Base-by-base conservation (phyloP, 2,888 invertebrate genomes). In the Zaprionus bogoriensis region DNA sequence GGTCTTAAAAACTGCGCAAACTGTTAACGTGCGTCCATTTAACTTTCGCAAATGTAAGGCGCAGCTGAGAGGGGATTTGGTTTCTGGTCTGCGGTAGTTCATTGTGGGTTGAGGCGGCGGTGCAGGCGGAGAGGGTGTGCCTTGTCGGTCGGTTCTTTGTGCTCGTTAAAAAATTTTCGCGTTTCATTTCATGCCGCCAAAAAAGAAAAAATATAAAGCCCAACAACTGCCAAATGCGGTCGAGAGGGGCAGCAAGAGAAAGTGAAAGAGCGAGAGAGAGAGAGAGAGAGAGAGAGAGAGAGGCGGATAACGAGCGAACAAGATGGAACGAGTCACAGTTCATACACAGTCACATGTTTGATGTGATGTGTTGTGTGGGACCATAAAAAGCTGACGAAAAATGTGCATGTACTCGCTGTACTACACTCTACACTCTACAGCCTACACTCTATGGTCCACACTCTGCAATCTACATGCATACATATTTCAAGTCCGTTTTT, bases 131-230 rank as follows among this genome's bases (percentile, higher is more conserved):
- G n/a, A 41, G 20, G 47, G 46, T 47, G 57, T 48, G 54, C 45
- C 39, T 59, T 59, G 77, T 51, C 67, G 64, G 74, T 62, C 67
- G 66, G 67, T 66, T 65, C 84, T 80, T 80, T 80, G 84, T 84
- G 80, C 80, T 80, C 65, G 80, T 80, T 80, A 84, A 84, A 78
- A 80, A 83, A 84, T 84, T 54, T 79, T 80, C 84, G 77, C 77
- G 75, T 83, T 80, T 80, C 81, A 80, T 80, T 83, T 83, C 74
- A 70, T 65, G 70, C 70, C 74, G 72, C 65, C 47, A 73, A 59
- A 74, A 81, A 76, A 73, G 54, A 44, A 32, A 30, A 55, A 22
- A 27, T 28, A 58, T 48, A 44, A 61, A 36, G 41, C 6, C 41
- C 45, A 61, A 77, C 71, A 77, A 64, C 81, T 67, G 70, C 55